These are phyloP conservation scores for Orcinus orca DNA, from an alignment of 2,113 vertebrate genomes.

Conservation along the genomic window DNA sequence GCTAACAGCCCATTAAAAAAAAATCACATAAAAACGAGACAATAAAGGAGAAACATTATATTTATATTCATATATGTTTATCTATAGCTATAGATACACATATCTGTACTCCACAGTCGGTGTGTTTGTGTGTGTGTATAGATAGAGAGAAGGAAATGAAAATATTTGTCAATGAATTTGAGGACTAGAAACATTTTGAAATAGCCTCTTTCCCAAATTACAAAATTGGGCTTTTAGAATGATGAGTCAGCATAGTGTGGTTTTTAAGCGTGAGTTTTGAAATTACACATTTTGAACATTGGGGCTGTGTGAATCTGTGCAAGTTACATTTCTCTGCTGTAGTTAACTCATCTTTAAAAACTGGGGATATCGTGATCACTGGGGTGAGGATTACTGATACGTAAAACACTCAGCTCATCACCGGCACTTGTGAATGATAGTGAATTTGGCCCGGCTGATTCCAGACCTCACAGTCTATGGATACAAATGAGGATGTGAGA, in stretches of 20 bases:
- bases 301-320: neutral
- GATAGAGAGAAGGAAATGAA: neutral
- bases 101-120: neutral
- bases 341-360: neutral
- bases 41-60: neutral
- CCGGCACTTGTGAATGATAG: neutral
- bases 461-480: neutral
- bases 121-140: neutral
- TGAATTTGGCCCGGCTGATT: neutral
- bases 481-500: neutral
- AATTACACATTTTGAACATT: neutral
- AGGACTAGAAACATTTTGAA: conserved; percentile 1
- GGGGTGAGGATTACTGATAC: neutral
- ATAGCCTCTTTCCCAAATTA: neutral
- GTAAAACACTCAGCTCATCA: neutral
- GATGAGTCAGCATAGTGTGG: neutral
- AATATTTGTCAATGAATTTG: neutral
- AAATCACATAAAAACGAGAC: neutral
- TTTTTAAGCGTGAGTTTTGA: neutral
- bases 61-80: no score
- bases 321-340: neutral
- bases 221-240: neutral
- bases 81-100: neutral
- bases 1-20: neutral
- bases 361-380: neutral